Percentiles rank a stretch among this genome's conserved stretches.
Conservation (phyloP, 2,113 vertebrate species). For the Lophius piscatorius region DNA sequence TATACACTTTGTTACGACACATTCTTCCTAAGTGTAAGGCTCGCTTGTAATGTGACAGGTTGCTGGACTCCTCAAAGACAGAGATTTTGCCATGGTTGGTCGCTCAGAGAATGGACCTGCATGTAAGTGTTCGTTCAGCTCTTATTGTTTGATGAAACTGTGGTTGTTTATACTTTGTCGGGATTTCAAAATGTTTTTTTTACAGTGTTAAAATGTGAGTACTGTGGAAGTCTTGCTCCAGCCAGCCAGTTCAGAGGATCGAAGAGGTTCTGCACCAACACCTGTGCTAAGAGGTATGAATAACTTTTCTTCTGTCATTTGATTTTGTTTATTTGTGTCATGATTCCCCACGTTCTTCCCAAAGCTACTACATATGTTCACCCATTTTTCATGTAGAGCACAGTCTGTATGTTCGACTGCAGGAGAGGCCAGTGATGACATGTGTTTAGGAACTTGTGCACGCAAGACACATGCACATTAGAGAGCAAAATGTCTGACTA, state of each 20-base stretch:
- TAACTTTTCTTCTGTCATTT: background rate
- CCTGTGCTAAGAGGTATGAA: slow-evolving; percentile 94
- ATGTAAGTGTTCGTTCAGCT: slow-evolving; percentile 52
- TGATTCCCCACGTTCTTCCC: background rate
- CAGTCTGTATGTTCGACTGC: too few relatives aligned
- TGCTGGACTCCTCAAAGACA: slow-evolving; percentile 80
- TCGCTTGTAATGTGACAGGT: slow-evolving; percentile 66
- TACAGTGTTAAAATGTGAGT: slow-evolving; percentile 92
- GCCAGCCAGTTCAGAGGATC: slow-evolving; percentile 93
- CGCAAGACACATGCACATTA: background rate
- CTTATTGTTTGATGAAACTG: background rate
- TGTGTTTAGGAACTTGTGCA: background rate
- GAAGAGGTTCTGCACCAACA: slow-evolving; percentile 97
- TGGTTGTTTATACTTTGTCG: background rate
- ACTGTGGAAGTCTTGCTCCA: slow-evolving; percentile 92
- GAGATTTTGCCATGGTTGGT: slow-evolving; percentile 74
- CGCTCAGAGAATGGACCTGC: slow-evolving; percentile 71
- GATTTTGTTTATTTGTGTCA: background rate
- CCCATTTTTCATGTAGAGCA: too few relatives aligned
- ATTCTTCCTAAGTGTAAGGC: background rate
- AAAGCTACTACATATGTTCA: background rate
- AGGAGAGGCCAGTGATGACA: background rate
- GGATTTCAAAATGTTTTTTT: background rate
- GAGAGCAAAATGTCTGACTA: background rate
- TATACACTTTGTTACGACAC: background rate